A percentile compares a stretch with the other conserved stretches of the same genome.
These are phyloP conservation scores for Ochropacha duplaris DNA, from an alignment of 2,888 invertebrate genomes.

Conservation along the genomic window DNA sequence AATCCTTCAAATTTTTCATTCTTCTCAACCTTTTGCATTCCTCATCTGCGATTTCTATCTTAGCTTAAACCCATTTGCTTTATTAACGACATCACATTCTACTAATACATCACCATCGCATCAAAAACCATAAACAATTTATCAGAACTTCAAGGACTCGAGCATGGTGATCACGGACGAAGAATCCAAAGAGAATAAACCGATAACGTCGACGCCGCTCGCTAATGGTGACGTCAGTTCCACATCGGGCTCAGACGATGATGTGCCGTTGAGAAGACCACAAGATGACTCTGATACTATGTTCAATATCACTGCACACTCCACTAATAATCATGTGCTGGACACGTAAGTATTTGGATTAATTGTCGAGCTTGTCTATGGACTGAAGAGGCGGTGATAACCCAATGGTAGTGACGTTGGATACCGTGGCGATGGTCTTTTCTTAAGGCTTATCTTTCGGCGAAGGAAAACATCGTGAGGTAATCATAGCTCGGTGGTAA, in stretches of 20 bases:
- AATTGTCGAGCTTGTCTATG: too few species aligned
- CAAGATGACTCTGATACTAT: slow-evolving; percentile 48
- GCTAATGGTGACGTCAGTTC: slow-evolving; percentile 60
- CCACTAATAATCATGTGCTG: slow-evolving; percentile 48
- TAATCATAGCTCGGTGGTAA: too few species aligned
- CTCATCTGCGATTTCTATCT: neutral
- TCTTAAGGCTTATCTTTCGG: too few species aligned
- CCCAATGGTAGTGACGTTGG: neutral
- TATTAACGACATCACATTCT: neutral
- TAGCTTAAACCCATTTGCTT: neutral
- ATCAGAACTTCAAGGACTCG: slow-evolving; percentile 62
- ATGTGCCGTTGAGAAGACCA: slow-evolving; percentile 64
- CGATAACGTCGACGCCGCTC: slow-evolving; percentile 73
- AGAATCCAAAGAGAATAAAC: slow-evolving; percentile 79
- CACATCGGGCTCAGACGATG: slow-evolving; percentile 66
- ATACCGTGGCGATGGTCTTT: too few species aligned
- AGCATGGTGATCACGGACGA: slow-evolving; percentile 71
- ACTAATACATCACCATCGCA: neutral
- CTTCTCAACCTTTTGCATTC: neutral
- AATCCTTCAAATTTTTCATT: neutral
- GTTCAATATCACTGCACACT: slow-evolving; percentile 43
- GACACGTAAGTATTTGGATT: slow-evolving; percentile 38
- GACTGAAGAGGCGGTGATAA: neutral
- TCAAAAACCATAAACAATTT: slow-evolving; percentile 2
- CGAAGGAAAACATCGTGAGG: too few species aligned